Evolutionary conservation across 2,888 invertebrate species (phyloP), one percentile per base, ranked within the genome.

Genomic region (Branchellion lobata): DNA sequence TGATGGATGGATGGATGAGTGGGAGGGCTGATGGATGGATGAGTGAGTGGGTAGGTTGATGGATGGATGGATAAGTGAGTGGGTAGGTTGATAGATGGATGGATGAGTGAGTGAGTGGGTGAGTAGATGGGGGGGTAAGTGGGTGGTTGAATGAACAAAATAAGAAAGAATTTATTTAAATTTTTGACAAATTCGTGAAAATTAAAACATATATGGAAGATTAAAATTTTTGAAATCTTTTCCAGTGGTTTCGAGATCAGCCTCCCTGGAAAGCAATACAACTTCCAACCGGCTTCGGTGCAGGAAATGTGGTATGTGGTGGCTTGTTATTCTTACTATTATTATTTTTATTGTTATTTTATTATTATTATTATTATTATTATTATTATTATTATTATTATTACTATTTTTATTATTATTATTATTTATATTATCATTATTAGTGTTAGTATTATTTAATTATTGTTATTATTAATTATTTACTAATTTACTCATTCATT

Each of bases 251-350:
- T 80, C 33, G 29, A 31, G 33, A 77, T 80, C 21, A 34, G 34
- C 14, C 31, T 36, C 31, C 3, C 29, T 36, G 53, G 8, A 0
- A 69, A 53, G 53, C 69, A 68, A 36, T 77, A 77, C 47, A 65
- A 68, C 11, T 80, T 80, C 21, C 69, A 76, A 34, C 80, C 80
- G 18, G 53, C 71, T 47, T 80, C 80, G 24, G 77, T 80, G n/a
- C 80, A 80, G 31, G 80, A 74, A 14, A 80, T 80, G 80, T 80
- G 80, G 80, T 80, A 51, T 51, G 77, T 68, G 1, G 5, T 73
- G 21, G 3, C 5, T 21, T 65, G 8, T 21, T 40, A 40, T 14
- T 40, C 8, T 14, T 40, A 40, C 40, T 40, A 40, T 14, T 40
- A 29, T 8, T 27, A 29, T 65, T 65, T 5, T 21, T 65, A 65